A percentile compares a stretch with the other conserved stretches of the same genome.
These are phyloP conservation scores for Oligia latruncula DNA, from an alignment of 2,888 invertebrate species.

Conservation along the genomic window DNA sequence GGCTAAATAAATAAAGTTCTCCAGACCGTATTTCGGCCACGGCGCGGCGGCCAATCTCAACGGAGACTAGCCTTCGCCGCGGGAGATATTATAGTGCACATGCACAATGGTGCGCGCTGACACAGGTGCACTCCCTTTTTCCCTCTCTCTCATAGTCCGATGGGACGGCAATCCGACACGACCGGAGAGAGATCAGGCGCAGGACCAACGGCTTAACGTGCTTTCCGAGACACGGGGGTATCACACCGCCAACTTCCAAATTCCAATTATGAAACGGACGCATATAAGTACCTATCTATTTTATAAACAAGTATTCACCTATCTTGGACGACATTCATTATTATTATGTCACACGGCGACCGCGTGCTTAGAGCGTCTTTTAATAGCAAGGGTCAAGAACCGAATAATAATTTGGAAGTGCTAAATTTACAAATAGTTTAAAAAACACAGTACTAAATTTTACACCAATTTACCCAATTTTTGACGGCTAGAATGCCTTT, in stretches of 20 bases:
- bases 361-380: slow-evolving; percentile 24
- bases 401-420: neutral
- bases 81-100: slow-evolving; percentile 5
- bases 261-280: neutral
- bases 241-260: neutral
- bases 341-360: slow-evolving; percentile 38
- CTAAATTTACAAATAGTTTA: neutral
- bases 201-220: too few relatives aligned
- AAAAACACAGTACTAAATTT: neutral
- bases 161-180: too few relatives aligned
- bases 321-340: slow-evolving; percentile 17
- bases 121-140: too few relatives aligned
- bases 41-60: too few relatives aligned
- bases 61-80: too few relatives aligned
- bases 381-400: slow-evolving; percentile 17
- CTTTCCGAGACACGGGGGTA: too few relatives aligned
- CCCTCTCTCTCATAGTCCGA: too few relatives aligned
- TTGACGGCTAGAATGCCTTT: neutral
- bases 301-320: neutral
- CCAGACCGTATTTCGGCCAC: too few relatives aligned
- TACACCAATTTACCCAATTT: neutral
- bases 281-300: neutral
- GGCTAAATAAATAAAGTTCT: too few relatives aligned
- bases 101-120: too few relatives aligned
- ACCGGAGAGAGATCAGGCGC: too few relatives aligned